Evolutionary conservation across 2,113 vertebrate genomes (phyloP).

Genomic region (Tamias sibiricus): DNA sequence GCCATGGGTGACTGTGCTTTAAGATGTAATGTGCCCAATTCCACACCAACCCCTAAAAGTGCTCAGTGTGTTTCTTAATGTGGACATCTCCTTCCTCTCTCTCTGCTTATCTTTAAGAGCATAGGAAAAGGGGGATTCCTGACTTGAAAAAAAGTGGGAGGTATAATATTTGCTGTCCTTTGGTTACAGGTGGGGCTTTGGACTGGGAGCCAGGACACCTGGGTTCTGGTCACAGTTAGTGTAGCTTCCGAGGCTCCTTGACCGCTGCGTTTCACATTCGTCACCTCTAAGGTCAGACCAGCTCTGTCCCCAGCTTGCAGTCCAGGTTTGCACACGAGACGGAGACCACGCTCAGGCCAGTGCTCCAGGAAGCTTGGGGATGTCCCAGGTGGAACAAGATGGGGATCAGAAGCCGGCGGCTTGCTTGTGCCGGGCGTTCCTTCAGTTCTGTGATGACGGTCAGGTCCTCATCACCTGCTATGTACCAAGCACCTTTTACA

Average conservation of each 20-base stretch:
- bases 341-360: background rate
- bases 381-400: background rate
- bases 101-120: background rate
- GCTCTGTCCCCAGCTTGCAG: background rate
- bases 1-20: rapidly evolving
- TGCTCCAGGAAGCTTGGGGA: background rate
- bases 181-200: rapidly evolving
- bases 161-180: rapidly evolving
- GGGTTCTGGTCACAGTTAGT: rapidly evolving
- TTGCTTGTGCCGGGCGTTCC: background rate
- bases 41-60: background rate
- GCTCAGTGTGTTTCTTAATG: background rate
- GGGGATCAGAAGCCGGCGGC: too few species aligned
- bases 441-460: too few species aligned
- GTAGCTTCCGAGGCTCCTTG: background rate
- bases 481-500: too few species aligned
- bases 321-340: background rate
- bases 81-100: background rate
- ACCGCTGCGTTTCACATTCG: background rate
- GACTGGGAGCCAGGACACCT: background rate
- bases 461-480: too few species aligned
- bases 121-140: too few species aligned
- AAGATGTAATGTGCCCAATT: background rate
- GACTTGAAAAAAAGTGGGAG: background rate
- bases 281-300: background rate